Conservation (phyloP, 2,888 invertebrate species). For the Sepioteuthis lessoniana region DNA sequence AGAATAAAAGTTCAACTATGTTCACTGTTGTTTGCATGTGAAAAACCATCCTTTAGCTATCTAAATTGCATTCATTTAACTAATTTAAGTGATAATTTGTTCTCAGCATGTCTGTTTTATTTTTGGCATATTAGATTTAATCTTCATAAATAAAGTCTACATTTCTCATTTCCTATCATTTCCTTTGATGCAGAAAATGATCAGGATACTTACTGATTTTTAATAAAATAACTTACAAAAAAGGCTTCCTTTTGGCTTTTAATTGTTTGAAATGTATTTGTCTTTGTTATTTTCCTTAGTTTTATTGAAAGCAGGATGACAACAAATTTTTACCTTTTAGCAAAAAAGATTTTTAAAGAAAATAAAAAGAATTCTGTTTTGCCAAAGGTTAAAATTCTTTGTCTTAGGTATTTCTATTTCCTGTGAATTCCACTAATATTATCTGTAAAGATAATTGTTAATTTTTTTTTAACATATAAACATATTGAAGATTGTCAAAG, state of each 20-base stretch:
- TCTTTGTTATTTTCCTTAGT: not conserved
- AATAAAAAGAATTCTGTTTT: not conserved
- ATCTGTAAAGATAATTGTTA: no score
- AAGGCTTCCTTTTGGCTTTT: not conserved
- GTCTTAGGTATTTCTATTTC: not conserved
- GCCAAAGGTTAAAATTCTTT: not conserved
- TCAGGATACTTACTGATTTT: not conserved
- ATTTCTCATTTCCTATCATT: not conserved
- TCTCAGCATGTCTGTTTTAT: not conserved
- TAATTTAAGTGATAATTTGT: not conserved
- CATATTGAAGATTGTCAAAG: not conserved
- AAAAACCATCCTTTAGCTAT: not conserved
- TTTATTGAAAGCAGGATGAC: no score
- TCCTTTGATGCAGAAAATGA: not conserved
- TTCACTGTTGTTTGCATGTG: not conserved
- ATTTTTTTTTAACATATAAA: not conserved
- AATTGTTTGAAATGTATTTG: not conserved
- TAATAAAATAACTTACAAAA: not conserved
- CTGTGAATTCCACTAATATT: no score
- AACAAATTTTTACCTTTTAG: not conserved
- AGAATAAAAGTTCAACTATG: not conserved
- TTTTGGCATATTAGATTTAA: not conserved
- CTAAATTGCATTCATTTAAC: not conserved
- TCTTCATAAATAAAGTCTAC: not conserved
- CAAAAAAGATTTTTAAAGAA: not conserved